Evolutionary conservation across 1,140 invertebrate species (phyloP).

Genomic region (Drosophila repletoides): DNA sequence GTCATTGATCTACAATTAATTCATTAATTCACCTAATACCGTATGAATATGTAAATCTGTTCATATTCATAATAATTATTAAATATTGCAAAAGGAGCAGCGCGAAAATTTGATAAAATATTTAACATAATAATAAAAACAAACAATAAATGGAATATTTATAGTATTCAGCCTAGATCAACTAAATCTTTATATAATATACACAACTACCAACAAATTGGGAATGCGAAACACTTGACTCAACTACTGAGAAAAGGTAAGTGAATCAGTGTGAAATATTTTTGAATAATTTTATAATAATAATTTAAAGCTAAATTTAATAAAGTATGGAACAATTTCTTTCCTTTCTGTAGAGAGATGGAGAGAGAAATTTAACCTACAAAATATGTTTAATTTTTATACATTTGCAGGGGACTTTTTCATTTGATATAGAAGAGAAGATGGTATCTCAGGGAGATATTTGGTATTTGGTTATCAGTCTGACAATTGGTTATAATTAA

Average conservation of each 20-base stretch:
- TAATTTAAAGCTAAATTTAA: not conserved
- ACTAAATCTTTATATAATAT: constrained; percentile 46
- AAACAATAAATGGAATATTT: constrained; percentile 64
- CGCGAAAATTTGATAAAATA: constrained; percentile 55
- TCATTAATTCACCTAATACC: constrained; percentile 39
- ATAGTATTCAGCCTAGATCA: constrained; percentile 60
- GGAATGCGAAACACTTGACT: constrained; percentile 34
- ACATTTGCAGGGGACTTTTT: too few relatives aligned
- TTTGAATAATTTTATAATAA: not conserved
- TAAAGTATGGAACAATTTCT: not conserved
- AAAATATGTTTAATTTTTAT: too few relatives aligned
- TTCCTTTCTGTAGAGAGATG: too few relatives aligned
- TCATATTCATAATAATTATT: constrained; percentile 1
- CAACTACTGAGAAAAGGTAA: constrained; percentile 45
- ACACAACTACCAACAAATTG: constrained; percentile 46
- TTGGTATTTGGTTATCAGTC: too few relatives aligned
- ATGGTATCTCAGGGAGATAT: too few relatives aligned
- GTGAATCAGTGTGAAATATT: constrained; percentile 20
- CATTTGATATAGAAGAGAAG: too few relatives aligned
- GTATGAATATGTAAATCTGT: constrained; percentile 15
- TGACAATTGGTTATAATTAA: too few relatives aligned
- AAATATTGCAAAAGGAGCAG: constrained; percentile 9
- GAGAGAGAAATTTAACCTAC: too few relatives aligned
- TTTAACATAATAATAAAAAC: constrained; percentile 37
- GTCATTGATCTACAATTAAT: constrained; percentile 57